Evolutionary conservation across 2,888 invertebrate species (phyloP), one percentile per base, ranked within the genome.

Genomic region (Synergus itoensis): DNA sequence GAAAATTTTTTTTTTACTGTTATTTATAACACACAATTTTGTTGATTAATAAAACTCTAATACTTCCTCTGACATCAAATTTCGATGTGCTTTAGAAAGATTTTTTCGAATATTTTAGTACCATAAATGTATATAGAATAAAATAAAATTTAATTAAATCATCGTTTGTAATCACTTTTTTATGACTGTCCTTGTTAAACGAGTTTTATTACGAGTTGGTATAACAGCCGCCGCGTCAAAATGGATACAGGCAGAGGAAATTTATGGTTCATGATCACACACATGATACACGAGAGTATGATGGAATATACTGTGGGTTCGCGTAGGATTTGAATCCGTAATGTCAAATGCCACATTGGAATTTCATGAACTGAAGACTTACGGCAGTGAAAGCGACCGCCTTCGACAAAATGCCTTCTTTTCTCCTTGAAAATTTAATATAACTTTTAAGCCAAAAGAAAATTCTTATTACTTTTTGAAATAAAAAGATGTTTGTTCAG

Each of bases 331-430:
- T 60, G 60, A 60, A 60, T 60, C 21, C 1, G 60, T 53, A 60
- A 60, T 60, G 18, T 60, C 60, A 60, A 60, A 60, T 60, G 60
- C 14, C 60, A 21, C 21, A 60, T 60, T 60, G 21, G 60, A 60
- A 60, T 60, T 60, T 60, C 60, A 60, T 60, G 60, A 60, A 60
- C 60, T 60, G 60, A 60, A 60, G 28, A 60, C 60, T 60, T 21
- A 60, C 5, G 9, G 11, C 21, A 11, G 60, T 28, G 60, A 60
- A 60, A 60, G 60, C 21, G 21, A 12, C 21, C 60, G 14, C 12
- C 4, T 60, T 21, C 12, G 21, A 28, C 0, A 60, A 60, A 60
- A 5, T 60, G 12, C 12, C 4, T 21, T 14, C 4, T 60, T 60
- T 21, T 21, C 21, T 60, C 21, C 21, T 21, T 21, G 18, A 60